These are phyloP conservation scores for Phataginus tetradactyla DNA, from an alignment of 2,797 vertebrate species.

Conservation along the genomic window DNA sequence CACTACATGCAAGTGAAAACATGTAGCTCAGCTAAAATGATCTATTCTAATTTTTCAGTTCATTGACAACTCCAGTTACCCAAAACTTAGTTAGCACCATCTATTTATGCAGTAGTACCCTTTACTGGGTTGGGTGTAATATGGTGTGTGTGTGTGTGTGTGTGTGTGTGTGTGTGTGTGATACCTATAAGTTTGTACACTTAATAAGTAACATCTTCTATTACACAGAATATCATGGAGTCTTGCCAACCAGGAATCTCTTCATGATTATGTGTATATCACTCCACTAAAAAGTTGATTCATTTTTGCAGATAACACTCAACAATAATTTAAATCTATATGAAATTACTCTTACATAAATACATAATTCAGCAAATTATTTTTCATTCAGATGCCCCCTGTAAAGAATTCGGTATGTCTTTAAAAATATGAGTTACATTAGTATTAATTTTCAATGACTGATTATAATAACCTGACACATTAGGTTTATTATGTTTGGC, in stretches of 20 bases:
- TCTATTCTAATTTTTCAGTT: constrained; percentile 21
- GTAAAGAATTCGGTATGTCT: neutral
- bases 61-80: constrained; percentile 11
- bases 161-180: neutral
- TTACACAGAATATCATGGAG: neutral
- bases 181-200: neutral
- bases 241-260: neutral
- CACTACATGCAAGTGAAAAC: neutral
- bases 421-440: neutral
- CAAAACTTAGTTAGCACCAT: neutral
- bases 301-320: neutral
- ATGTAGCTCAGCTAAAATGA: neutral
- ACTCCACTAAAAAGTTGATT: neutral
- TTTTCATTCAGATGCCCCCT: neutral
- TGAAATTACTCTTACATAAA: constrained; percentile 12
- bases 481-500: neutral
- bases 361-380: neutral
- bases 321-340: neutral
- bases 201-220: neutral
- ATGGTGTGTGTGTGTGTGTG: neutral
- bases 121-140: neutral
- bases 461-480: neutral
- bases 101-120: neutral
- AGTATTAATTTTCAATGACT: neutral
- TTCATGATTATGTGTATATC: neutral